phyloP scores from a whole-genome alignment of 2,888 invertebrate genomes.

The Danaus chrysippus region DNA sequence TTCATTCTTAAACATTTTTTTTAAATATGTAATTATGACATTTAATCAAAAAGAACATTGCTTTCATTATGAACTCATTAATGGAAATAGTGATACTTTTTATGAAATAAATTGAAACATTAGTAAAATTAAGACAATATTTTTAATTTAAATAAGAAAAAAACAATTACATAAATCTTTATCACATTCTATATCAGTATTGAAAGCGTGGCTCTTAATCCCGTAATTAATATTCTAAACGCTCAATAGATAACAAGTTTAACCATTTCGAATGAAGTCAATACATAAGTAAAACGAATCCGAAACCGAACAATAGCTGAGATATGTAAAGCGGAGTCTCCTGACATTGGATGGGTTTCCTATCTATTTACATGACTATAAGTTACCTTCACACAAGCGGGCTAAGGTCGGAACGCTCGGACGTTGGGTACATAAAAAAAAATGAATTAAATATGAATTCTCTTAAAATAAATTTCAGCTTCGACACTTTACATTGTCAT shows the following conservation, averaged over 20 bases:
- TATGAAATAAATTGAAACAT: too few relatives aligned
- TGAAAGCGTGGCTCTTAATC: too few relatives aligned
- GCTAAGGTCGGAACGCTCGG: conserved; percentile 60
- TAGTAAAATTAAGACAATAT: too few relatives aligned
- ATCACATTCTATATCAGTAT: too few relatives aligned
- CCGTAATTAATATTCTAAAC: too few relatives aligned
- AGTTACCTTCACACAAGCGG: conserved; percentile 69
- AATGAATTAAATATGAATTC: conserved; percentile 6
- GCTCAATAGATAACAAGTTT: background rate
- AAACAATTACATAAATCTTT: too few relatives aligned
- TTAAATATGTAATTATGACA: too few relatives aligned
- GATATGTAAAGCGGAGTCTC: conserved; percentile 42
- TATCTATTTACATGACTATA: conserved; percentile 72
- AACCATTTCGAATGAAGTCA: background rate
- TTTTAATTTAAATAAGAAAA: too few relatives aligned
- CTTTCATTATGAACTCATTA: too few relatives aligned
- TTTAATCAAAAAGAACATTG: too few relatives aligned
- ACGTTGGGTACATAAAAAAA: conserved; percentile 9
- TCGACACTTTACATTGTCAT: background rate
- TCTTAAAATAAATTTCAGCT: background rate
- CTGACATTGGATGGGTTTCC: conserved; percentile 71
- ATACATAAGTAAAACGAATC: conserved; percentile 7
- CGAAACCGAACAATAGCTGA: conserved; percentile 35
- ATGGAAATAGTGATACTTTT: too few relatives aligned
- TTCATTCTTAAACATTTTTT: too few relatives aligned